Base-by-base conservation (phyloP, 2,888 invertebrate genomes). In the Eumerus sabulonum region DNA sequence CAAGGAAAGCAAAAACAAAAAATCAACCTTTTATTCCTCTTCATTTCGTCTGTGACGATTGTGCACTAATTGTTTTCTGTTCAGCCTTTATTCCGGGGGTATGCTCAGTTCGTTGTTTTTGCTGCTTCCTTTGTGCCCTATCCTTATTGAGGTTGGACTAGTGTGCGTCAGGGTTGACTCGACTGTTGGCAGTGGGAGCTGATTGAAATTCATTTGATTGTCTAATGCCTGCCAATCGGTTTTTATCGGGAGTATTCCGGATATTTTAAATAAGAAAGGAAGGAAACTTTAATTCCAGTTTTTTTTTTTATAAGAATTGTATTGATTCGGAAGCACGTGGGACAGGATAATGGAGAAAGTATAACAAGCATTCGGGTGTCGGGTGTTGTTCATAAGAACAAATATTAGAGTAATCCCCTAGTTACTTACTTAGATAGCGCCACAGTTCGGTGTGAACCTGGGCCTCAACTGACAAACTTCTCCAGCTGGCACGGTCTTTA, bases 1-100 rank as follows among this genome's bases (percentile, higher is more conserved):
- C 12, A 40, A 40, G 19, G 19, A 9, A 45, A n/a, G n/a, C n/a
- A n/a, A n/a, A n/a, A 36, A 17, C 12, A 62, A 64, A 64, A 53
- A 70, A 40, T 36, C 47, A 35, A 54, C 64, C 63, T 79, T 79
- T 79, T 74, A 79, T 79, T 74, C 79, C 74, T 79, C 74, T 74
- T 79, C 70, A 74, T 73, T 79, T 79, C 64, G 74, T 74, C 74
- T 74, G 79, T 74, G 64, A 79, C 74, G 68, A 79, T 79, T 79
- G 79, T 74, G 63, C 74, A 74, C 79, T 79, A 79, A 79, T 79
- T 74, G 79, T 79, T 79, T 79, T 79, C 74, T 70, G 68, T 64
- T 79, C 56, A 64, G 70, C 50, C 70, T 11, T 40, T 11, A n/a
- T 40, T 3, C 40, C 40, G 11, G 64, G 11, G 64, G 27, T 7